A percentile compares a stretch with the other conserved stretches of the same genome.
Conservation (phyloP, 1,140 invertebrate species). For the Panonychus citri region DNA sequence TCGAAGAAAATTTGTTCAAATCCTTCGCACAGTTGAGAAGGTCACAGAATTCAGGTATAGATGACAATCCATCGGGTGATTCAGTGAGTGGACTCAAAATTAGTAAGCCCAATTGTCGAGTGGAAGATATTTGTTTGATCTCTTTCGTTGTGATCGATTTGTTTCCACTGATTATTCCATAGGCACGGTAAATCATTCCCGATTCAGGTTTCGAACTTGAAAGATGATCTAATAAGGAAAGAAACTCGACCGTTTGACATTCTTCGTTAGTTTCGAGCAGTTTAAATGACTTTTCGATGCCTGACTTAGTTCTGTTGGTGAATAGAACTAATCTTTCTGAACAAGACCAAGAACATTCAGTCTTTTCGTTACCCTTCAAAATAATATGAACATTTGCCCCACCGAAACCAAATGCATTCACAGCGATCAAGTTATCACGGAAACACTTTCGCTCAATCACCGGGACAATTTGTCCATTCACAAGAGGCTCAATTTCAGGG, state of each 20-base stretch:
- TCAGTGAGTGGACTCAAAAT: too few relatives aligned
- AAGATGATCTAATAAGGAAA: not conserved
- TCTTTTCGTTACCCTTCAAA: conserved; percentile 18
- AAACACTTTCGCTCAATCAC: conserved; percentile 42
- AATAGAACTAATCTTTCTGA: not conserved
- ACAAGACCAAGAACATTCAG: not conserved
- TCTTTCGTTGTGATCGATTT: too few relatives aligned
- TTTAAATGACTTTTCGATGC: not conserved
- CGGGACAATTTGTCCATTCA: conserved; percentile 57
- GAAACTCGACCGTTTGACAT: not conserved
- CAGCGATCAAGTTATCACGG: conserved; percentile 64
- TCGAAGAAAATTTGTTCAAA: too few relatives aligned
- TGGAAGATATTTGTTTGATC: too few relatives aligned
- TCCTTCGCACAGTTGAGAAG: too few relatives aligned
- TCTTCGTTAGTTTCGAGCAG: not conserved
- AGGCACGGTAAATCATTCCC: not conserved
- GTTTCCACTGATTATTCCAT: not conserved
- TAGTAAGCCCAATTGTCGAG: too few relatives aligned
- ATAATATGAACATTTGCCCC: conserved; percentile 65
- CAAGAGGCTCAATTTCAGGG: conserved; percentile 25
- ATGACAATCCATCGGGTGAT: too few relatives aligned
- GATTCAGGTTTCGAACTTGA: not conserved
- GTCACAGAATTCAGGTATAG: too few relatives aligned
- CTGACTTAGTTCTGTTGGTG: not conserved
- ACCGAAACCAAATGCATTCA: conserved; percentile 65